Evolutionary conservation across 2,888 invertebrate genomes (phyloP).

Genomic region (Pandemis heparana): DNA sequence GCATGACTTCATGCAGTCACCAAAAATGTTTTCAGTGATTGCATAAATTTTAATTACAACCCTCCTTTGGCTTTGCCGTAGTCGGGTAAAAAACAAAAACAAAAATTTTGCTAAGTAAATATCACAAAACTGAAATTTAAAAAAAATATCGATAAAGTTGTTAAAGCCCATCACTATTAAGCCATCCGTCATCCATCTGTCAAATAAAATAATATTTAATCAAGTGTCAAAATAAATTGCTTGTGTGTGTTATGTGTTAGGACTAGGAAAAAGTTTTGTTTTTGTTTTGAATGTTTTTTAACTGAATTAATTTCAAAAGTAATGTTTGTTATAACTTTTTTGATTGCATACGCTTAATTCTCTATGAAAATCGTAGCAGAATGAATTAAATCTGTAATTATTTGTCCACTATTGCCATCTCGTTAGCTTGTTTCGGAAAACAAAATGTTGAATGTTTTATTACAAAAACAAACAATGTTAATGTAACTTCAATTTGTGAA

Average conservation of each 20-base stretch:
- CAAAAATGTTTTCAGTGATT: background rate
- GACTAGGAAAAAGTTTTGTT: background rate
- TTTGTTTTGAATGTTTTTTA: slow-evolving; percentile 5
- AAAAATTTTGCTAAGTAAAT: no score
- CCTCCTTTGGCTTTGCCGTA: no score
- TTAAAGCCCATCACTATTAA: background rate
- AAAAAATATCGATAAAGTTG: background rate
- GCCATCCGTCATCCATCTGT: background rate
- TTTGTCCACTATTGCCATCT: background rate
- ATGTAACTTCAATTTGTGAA: background rate
- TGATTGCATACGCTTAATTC: background rate
- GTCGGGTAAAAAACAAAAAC: no score
- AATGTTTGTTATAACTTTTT: background rate
- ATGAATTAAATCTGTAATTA: background rate
- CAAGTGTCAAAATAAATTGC: background rate
- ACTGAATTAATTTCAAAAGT: background rate
- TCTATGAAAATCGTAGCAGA: background rate
- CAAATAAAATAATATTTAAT: background rate
- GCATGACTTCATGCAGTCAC: background rate
- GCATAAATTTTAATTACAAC: background rate
- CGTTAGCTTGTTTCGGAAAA: background rate
- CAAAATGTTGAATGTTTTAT: background rate
- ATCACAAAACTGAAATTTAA: background rate
- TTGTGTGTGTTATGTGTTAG: background rate
- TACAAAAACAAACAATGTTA: background rate